Evolutionary conservation across 2,888 invertebrate genomes (phyloP).

Genomic region (Tetragonula carbonaria): DNA sequence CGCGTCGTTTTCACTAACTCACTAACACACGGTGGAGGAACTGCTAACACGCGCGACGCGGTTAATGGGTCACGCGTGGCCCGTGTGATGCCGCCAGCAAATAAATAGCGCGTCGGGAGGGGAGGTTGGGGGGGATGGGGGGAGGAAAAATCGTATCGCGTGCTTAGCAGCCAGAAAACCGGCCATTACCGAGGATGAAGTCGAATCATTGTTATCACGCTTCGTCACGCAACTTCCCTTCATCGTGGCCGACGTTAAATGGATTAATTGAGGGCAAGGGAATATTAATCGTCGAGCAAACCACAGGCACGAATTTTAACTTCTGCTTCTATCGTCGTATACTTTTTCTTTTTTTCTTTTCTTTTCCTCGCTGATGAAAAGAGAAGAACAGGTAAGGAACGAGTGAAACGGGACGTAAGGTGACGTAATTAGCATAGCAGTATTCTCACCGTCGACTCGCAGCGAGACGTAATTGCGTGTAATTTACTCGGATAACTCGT

Average conservation of each 20-base stretch:
- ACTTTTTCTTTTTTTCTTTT: neutral
- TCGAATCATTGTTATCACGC: slow-evolving; percentile 41
- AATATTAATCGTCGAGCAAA: neutral
- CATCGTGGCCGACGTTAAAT: slow-evolving; percentile 5
- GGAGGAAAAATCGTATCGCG: slow-evolving; percentile 47
- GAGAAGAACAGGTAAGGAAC: too few relatives aligned
- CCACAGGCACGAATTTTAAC: neutral
- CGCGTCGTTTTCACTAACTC: slow-evolving; percentile 57
- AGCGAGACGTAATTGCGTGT: slow-evolving; percentile 48
- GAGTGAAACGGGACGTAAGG: slow-evolving; percentile 16
- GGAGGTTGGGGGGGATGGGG: neutral
- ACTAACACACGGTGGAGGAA: neutral
- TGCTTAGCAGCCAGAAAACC: slow-evolving; percentile 28
- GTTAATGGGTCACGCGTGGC: slow-evolving; percentile 67
- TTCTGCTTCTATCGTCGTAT: neutral
- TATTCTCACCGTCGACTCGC: slow-evolving; percentile 13
- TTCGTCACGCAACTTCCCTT: slow-evolving; percentile 17
- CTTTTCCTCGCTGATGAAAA: neutral
- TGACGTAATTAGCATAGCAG: slow-evolving; percentile 48
- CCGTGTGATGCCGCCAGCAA: slow-evolving; percentile 7
- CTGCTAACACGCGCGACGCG: neutral
- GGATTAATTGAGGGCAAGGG: slow-evolving; percentile 8
- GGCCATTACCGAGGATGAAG: slow-evolving; percentile 39
- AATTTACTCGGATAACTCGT: slow-evolving; percentile 53
- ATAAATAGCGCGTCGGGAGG: slow-evolving; percentile 34